A percentile compares a stretch with the other conserved stretches of the same genome.
These are phyloP conservation scores for Anoncus sp. DNA, from an alignment of 2,888 invertebrate species.

Conservation along the genomic window DNA sequence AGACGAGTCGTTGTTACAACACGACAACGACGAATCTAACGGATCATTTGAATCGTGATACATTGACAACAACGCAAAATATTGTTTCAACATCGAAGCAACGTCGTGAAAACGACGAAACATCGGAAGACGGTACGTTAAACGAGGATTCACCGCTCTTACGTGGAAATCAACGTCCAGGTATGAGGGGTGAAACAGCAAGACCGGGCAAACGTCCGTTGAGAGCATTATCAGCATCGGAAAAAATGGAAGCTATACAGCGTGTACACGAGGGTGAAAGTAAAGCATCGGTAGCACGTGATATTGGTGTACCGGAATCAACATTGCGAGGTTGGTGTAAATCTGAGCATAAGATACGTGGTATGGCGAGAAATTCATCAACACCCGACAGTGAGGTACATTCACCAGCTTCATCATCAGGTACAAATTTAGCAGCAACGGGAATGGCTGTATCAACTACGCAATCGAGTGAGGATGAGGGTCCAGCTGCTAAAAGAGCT, in stretches of 20 bases:
- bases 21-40: conserved; percentile 12
- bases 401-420: conserved; percentile 77
- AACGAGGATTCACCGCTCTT: conserved; percentile 58
- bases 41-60: conserved; percentile 2
- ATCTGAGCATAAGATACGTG: conserved; percentile 90
- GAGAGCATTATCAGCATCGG: conserved; percentile 89
- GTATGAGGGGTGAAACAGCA: conserved; percentile 85
- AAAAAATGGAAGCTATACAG: conserved; percentile 92
- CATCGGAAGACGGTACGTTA: conserved; percentile 68
- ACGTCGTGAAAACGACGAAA: conserved; percentile 65
- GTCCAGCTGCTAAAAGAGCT: conserved; percentile 71
- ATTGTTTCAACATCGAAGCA: conserved; percentile 58
- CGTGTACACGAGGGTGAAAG: conserved; percentile 94
- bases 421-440: conserved; percentile 67
- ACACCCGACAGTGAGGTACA: conserved; percentile 87
- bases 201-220: conserved; percentile 91
- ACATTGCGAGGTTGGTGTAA: conserved; percentile 95
- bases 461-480: conserved; percentile 75
- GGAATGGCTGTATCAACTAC: conserved; percentile 57
- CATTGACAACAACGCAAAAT: conserved; percentile 1
- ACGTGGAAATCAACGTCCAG: conserved; percentile 38
- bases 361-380: conserved; percentile 88
- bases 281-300: conserved; percentile 93
- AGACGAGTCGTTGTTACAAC: conserved; percentile 50
- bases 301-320: conserved; percentile 94